Evolutionary conservation across 64 coral and sea anemone genomes (phyloP).

Genomic region (Montipora foliosa): DNA sequence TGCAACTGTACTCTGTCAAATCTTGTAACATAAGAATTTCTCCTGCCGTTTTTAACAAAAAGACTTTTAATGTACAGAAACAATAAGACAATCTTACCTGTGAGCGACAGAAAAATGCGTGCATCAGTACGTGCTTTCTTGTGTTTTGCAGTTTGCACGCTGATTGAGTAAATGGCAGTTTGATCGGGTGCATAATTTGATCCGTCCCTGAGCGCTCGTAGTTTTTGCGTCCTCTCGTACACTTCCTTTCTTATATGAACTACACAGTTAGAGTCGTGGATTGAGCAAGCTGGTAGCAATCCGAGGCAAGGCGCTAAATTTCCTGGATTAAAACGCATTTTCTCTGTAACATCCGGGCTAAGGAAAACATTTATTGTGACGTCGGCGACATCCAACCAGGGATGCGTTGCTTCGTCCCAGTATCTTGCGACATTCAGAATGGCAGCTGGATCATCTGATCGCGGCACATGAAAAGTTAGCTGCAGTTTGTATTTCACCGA

Average conservation of each 20-base stretch:
- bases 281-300: slow-evolving; percentile 36
- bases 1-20: no score
- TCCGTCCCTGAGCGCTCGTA: not conserved
- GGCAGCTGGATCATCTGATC: slow-evolving; percentile 27
- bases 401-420: slow-evolving; percentile 71
- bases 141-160: slow-evolving; percentile 48
- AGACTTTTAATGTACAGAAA: not conserved
- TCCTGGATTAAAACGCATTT: slow-evolving; percentile 16
- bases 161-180: slow-evolving; percentile 42
- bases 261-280: slow-evolving; percentile 57
- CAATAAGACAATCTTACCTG: slow-evolving; percentile 31
- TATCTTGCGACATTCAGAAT: slow-evolving; percentile 28
- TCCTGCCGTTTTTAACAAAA: no score
- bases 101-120: slow-evolving; percentile 54
- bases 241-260: slow-evolving; percentile 47
- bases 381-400: slow-evolving; percentile 82
- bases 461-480: slow-evolving; percentile 44
- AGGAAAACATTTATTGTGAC: slow-evolving; percentile 58
- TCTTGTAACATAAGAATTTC: no score
- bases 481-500: slow-evolving; percentile 75
- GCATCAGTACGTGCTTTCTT: slow-evolving; percentile 59
- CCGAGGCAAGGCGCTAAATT: not conserved
- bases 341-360: slow-evolving; percentile 7
- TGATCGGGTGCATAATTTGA: not conserved
- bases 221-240: slow-evolving; percentile 46